Evolutionary conservation across 2,888 invertebrate genomes (phyloP).

Genomic region (Macrosiphum euphorbiae): DNA sequence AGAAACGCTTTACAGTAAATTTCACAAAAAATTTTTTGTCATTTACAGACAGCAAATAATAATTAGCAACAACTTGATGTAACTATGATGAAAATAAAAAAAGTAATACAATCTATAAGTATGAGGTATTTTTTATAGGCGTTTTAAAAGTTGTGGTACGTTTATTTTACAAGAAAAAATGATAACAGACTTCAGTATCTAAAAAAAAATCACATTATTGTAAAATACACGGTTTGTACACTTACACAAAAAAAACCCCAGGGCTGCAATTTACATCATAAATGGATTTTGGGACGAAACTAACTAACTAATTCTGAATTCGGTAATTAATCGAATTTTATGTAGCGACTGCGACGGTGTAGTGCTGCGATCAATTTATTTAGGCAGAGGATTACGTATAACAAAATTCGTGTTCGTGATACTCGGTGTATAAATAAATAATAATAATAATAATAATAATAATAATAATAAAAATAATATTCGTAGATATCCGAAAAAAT

Average conservation of each 20-base stretch:
- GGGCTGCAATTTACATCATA: constrained; percentile 9
- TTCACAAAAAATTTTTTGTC: background rate
- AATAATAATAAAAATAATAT: background rate
- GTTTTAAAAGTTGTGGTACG: background rate
- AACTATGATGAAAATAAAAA: background rate
- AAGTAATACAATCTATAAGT: background rate
- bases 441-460: too few relatives aligned
- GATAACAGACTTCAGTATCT: background rate
- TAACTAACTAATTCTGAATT: constrained; percentile 16
- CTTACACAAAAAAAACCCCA: background rate
- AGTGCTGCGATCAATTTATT: constrained; percentile 19
- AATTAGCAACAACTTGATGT: background rate
- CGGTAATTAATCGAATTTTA: constrained; percentile 45
- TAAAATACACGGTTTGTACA: background rate
- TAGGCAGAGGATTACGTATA: constrained; percentile 13
- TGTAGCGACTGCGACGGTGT: background rate
- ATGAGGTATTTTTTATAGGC: background rate
- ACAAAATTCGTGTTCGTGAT: background rate
- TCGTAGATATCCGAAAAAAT: background rate
- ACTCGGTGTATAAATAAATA: background rate
- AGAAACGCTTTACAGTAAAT: background rate
- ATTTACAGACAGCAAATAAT: background rate
- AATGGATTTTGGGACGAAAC: constrained; percentile 19
- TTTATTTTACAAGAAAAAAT: background rate
- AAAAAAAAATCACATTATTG: background rate